phyloP scores from a whole-genome alignment of 92 coral and sea anemone genomes.

The Parazoanthus darwini region DNA sequence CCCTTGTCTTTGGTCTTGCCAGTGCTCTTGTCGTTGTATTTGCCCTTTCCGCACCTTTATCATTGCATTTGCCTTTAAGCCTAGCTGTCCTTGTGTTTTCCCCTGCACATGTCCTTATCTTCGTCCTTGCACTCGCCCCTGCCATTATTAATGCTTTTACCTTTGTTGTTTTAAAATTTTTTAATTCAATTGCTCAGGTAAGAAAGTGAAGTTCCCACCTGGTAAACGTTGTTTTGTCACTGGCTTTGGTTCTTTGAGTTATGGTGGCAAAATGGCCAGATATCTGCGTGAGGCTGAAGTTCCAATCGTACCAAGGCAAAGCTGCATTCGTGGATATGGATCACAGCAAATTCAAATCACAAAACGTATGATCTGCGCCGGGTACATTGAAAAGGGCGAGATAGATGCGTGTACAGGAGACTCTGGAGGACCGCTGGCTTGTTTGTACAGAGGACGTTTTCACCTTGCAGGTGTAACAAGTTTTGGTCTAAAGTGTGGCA shows the following conservation, averaged over 20 bases:
- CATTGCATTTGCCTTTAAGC: too few species aligned
- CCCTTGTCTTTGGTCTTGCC: too few species aligned
- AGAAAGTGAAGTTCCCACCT: neutral
- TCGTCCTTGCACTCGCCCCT: too few species aligned
- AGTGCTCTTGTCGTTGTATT: too few species aligned
- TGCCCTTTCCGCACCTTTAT: too few species aligned
- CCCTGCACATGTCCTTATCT: too few species aligned
- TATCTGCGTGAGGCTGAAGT: neutral
- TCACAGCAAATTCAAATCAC: conserved; percentile 66
- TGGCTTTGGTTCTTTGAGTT: neutral
- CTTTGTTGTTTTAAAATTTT: too few species aligned
- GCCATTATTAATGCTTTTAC: too few species aligned
- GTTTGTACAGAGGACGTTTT: conserved; percentile 64
- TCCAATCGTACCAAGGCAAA: conserved; percentile 66
- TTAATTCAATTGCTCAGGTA: neutral
- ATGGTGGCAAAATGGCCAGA: neutral
- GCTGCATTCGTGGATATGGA: conserved; percentile 58
- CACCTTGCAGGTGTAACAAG: conserved; percentile 78
- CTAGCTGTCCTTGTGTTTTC: too few species aligned
- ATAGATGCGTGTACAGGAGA: conserved; percentile 81
- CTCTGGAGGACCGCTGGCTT: conserved; percentile 88
- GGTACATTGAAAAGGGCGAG: conserved; percentile 51
- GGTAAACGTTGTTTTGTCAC: neutral
- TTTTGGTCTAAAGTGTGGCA: conserved; percentile 81
- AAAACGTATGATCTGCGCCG: conserved; percentile 81